Conservation (phyloP, 2,888 invertebrate species). For the Pristionchus fissidentatus region DNA sequence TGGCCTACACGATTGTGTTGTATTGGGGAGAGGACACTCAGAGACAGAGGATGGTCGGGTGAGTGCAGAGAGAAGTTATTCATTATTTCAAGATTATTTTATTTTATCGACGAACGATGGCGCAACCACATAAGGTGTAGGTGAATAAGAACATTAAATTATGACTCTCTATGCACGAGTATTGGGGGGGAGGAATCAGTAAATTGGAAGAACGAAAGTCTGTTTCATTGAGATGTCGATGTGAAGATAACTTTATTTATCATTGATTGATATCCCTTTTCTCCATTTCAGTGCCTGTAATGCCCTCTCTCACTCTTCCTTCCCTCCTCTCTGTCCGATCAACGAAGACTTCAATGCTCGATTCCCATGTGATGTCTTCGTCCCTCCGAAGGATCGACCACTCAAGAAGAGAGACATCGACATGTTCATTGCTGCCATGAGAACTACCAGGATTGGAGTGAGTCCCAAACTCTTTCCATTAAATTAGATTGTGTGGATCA, state of each 20-base stretch:
- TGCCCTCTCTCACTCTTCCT: not conserved
- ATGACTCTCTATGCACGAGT: no score
- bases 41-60: constrained; percentile 1
- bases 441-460: not conserved
- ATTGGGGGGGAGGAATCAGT: no score
- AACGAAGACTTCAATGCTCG: not conserved
- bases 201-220: not conserved
- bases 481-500: not conserved
- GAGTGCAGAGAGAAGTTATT: not conserved
- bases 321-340: not conserved
- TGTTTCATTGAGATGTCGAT: not conserved
- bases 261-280: not conserved
- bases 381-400: not conserved
- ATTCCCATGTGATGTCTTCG: not conserved
- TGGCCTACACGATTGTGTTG: not conserved
- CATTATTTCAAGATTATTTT: no score
- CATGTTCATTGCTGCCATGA: not conserved
- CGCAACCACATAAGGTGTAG: no score
- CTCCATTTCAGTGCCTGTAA: not conserved
- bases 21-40: constrained; percentile 18
- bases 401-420: not conserved
- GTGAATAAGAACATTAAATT: no score
- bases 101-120: no score
- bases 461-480: not conserved
- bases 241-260: not conserved